Evolutionary conservation across 30 jellyfish, hydroid and myxozoan species (phyloP).

Genomic region (Sanderia malayensis): DNA sequence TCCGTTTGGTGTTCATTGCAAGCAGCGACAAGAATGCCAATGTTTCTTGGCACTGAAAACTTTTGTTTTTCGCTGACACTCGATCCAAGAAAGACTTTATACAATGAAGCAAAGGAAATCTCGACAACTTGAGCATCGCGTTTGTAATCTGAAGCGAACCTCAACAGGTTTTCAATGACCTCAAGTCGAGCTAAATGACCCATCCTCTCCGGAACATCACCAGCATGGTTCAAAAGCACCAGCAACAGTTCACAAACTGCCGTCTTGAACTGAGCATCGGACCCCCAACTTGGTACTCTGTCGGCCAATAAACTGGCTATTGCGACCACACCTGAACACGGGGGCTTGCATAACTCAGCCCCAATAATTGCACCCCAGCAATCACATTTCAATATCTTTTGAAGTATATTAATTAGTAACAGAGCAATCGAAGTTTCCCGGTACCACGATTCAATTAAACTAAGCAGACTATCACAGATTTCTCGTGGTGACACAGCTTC

Average conservation of each 20-base stretch:
- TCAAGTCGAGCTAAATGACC: neutral
- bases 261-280: too few relatives aligned
- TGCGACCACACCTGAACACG: neutral
- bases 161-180: neutral
- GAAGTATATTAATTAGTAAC: neutral
- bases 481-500: neutral
- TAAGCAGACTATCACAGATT: neutral
- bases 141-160: neutral
- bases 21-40: neutral
- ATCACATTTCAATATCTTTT: neutral
- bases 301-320: neutral
- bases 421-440: neutral
- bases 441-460: neutral
- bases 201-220: neutral
- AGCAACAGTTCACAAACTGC: neutral
- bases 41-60: neutral
- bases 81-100: neutral
- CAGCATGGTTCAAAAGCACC: neutral
- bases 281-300: neutral
- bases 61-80: neutral
- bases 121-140: neutral
- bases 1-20: neutral
- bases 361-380: neutral
- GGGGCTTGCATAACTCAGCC: neutral
- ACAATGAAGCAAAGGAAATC: neutral